phyloP scores from a whole-genome alignment of 2,797 vertebrate genomes.

The Acridotheres tristis region DNA sequence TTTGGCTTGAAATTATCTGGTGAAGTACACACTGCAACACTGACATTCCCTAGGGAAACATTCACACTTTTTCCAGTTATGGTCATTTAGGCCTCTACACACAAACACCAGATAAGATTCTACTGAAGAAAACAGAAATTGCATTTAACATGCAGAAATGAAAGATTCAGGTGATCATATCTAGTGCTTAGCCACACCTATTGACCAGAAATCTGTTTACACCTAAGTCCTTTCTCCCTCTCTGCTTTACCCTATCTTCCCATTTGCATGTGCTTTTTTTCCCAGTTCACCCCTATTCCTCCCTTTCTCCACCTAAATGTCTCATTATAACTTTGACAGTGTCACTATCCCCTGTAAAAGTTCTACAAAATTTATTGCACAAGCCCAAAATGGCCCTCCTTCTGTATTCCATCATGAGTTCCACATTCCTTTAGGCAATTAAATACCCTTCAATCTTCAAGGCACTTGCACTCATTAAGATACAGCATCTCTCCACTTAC shows the following conservation, averaged over 20 bases:
- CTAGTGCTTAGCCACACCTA: background rate
- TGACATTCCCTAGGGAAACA: background rate
- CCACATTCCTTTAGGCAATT: background rate
- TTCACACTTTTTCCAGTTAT: background rate
- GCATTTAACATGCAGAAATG: background rate
- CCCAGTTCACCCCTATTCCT: fast-evolving
- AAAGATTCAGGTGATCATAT: background rate
- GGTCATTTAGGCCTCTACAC: background rate
- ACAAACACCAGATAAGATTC: background rate
- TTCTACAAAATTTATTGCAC: background rate
- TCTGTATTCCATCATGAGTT: background rate
- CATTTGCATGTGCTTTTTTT: background rate
- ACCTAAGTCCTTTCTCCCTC: background rate
- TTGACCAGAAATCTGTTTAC: background rate
- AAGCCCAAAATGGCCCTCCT: background rate
- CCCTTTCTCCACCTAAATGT: background rate
- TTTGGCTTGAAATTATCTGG: background rate
- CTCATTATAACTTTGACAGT: background rate
- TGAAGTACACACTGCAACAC: background rate
- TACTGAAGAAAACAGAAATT: background rate
- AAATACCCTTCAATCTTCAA: background rate
- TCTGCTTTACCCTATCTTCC: background rate
- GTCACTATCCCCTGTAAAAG: background rate
- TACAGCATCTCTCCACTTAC: background rate
- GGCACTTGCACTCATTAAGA: background rate